Conservation (phyloP, 2,888 invertebrate genomes). For the Protodeltote pygarga region DNA sequence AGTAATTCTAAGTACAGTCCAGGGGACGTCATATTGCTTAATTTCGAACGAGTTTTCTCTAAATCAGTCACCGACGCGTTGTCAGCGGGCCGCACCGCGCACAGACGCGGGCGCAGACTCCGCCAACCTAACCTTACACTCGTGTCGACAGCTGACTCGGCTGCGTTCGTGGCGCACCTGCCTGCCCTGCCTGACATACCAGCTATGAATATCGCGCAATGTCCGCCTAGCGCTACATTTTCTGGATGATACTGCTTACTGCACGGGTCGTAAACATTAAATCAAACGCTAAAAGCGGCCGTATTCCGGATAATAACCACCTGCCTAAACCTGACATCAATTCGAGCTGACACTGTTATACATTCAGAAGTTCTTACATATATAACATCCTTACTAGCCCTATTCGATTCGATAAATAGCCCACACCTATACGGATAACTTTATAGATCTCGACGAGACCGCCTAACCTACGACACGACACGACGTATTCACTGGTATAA, state of each 20-base stretch:
- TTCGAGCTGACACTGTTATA: constrained; percentile 76
- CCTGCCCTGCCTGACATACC: constrained; percentile 59
- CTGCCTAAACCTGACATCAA: constrained; percentile 76
- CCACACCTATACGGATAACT: constrained; percentile 81
- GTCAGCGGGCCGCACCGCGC: constrained; percentile 57
- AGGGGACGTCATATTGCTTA: constrained; percentile 82
- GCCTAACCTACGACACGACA: constrained; percentile 70
- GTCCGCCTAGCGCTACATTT: constrained; percentile 65
- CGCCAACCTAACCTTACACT: constrained; percentile 67
- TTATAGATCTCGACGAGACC: constrained; percentile 72
- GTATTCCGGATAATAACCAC: constrained; percentile 80
- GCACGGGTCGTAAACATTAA: constrained; percentile 75
- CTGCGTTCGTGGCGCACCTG: constrained; percentile 63
- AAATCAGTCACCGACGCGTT: constrained; percentile 83
- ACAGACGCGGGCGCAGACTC: too few relatives aligned
- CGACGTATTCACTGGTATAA: constrained; percentile 63
- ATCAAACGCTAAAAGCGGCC: constrained; percentile 78
- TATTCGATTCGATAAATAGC: constrained; percentile 82
- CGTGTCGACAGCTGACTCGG: constrained; percentile 70
- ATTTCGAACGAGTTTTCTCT: constrained; percentile 77
- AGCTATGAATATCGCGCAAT: constrained; percentile 53
- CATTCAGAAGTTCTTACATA: constrained; percentile 80
- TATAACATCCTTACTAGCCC: constrained; percentile 75
- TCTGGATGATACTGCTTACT: constrained; percentile 60
- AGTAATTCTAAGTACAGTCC: constrained; percentile 85